Evolutionary conservation across 2,888 invertebrate species (phyloP), one percentile per base, ranked within the genome.

Genomic region (Macrosiphum euphorbiae): DNA sequence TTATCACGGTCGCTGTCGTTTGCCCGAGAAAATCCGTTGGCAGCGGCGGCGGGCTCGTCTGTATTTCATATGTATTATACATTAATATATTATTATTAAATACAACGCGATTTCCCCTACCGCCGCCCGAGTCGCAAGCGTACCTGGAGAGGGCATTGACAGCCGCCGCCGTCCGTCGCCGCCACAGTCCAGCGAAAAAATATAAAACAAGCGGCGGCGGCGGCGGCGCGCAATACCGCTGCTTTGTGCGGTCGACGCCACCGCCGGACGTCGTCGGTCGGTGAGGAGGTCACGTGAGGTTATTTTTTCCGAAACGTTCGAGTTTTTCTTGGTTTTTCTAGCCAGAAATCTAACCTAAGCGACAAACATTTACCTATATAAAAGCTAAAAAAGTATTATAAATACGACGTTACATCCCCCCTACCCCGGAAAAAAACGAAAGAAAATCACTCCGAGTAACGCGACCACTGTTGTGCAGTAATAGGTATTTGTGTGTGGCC

Each of bases 61-160:
- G 28, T 50, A 26, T 86, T n/a, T 44, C 28, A 41, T 47, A 28
- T 24, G 47, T 52, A 52, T 52, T 52, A 47, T 41, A 41, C 44
- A 20, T 55, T 55, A 86, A 11, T 28, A 47, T 44, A 50, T 44
- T 85, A 85, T 41, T 24, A 44, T 50, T 50, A 50, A 58, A 87
- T 3, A 20, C 13, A 58, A 67, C 90, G 58, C 58, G 87, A 41
- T 92, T 92, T 92, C 61, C 92, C 92, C 92, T 87, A 87, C 87
- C 87, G 61, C 5, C 52, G 91, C 24, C 20, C 44, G 35, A 28
- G 58, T 44, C 35, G 26, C 87, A 52, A 50, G 87, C 67, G 92
- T 92, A 92, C 92, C 92, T 87, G 90, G 92, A 92, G 92, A 92
- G 92, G 87, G 87, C 92, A 92, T 92, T 92, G 92, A 92, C 92